phyloP scores from a whole-genome alignment of 2,888 invertebrate species.

The Drosophila flavopinicola region DNA sequence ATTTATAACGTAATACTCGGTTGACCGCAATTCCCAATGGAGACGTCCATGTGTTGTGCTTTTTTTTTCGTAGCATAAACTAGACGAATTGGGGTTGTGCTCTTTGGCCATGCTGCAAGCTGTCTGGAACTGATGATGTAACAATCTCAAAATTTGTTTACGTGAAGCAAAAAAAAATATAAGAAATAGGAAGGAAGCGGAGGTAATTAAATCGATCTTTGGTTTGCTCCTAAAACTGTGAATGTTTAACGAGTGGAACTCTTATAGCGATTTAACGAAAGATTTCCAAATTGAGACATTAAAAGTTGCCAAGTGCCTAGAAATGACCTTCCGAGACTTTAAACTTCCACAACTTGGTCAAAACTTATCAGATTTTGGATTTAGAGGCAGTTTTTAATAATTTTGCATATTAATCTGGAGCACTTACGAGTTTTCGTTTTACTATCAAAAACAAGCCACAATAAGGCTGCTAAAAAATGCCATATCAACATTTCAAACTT shows the following conservation, averaged over 20 bases:
- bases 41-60: conserved; percentile 21
- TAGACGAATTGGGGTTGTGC: conserved; percentile 47
- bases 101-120: conserved; percentile 29
- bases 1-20: conserved; percentile 65
- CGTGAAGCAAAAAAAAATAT: not conserved
- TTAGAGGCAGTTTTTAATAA: too few species aligned
- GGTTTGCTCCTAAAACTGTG: conserved; percentile 1
- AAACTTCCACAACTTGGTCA: too few species aligned
- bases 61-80: conserved; percentile 48
- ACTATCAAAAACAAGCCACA: too few species aligned
- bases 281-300: not conserved
- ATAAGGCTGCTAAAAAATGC: too few species aligned
- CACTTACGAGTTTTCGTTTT: too few species aligned
- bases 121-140: conserved; percentile 37
- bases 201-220: conserved; percentile 29
- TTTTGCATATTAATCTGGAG: too few species aligned
- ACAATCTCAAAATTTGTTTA: conserved; percentile 37
- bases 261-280: not conserved
- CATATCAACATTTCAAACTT: too few species aligned
- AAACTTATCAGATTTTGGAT: too few species aligned
- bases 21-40: conserved; percentile 71
- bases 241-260: not conserved
- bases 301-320: not conserved
- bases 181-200: conserved; percentile 32
- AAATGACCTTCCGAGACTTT: too few species aligned